Evolutionary conservation across 2,888 invertebrate genomes (phyloP), one percentile per base, ranked within the genome.

Genomic region (Drosophila atripex): DNA sequence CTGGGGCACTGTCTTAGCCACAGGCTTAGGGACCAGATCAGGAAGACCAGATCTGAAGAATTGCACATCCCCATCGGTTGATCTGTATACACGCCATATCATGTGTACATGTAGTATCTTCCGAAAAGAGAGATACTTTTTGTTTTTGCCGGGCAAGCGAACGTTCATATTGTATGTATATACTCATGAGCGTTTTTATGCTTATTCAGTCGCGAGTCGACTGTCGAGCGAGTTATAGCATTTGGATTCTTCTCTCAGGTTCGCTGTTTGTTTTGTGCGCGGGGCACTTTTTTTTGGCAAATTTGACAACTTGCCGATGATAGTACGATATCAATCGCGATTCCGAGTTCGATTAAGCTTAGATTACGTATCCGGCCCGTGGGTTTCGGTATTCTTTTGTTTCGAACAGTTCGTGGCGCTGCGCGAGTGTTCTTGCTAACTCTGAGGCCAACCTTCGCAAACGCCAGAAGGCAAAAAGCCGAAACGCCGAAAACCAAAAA

Each of bases 121-220:
- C 35, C 35, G 35, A 32, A 32, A 35, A 35, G n/a, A 35, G 35
- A 35, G 35, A 35, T 35, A 35, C n/a, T n/a, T 35, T 35, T 35
- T 18, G 18, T 8, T 18, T 41, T 18, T 18, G 39, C 39, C 39
- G 39, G 39, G 39, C 39, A 9, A 18, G 18, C 18, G 39, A 18
- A 18, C 18, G 39, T 16, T 41, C 8, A 8, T 16, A 8, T 41
- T 16, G 39, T 41, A 41, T 16, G 39, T 41, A 41, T 41, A 41
- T 41, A 41, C 39, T 41, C 39, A 41, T 41, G 39, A 41, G 14
- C 39, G 16, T 8, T 41, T 41, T 9, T 41, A 18, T 41, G 39
- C 18, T 41, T 41, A 41, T 41, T 18, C 71, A 80, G 80, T 82
- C 76, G 53, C 70, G 56, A 73, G 71, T 78, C 64, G 61, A 69